Evolutionary conservation across 2,888 invertebrate species (phyloP).

Genomic region (Cabera pusaria): DNA sequence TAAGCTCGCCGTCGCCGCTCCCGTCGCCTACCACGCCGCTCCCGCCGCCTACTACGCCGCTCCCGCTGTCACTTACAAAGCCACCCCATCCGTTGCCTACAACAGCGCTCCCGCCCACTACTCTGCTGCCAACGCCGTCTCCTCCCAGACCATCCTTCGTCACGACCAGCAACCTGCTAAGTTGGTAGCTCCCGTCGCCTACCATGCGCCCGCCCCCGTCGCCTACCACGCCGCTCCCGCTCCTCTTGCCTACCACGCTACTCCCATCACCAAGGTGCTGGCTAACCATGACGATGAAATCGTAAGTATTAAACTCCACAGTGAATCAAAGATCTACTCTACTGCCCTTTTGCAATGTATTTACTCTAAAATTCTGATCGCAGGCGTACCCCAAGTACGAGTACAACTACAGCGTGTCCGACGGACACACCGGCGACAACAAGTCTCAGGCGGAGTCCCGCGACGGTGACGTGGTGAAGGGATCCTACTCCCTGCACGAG

Average conservation of each 20-base stretch:
- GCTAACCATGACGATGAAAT: slow-evolving; percentile 45
- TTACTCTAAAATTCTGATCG: no score
- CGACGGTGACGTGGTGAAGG: slow-evolving; percentile 81
- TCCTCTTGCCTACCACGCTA: slow-evolving; percentile 40
- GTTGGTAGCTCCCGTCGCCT: slow-evolving; percentile 34
- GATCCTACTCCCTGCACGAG: slow-evolving; percentile 79
- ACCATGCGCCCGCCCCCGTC: slow-evolving; percentile 43
- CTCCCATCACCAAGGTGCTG: slow-evolving; percentile 37
- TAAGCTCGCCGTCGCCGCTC: slow-evolving; percentile 32
- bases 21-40: slow-evolving; percentile 29
- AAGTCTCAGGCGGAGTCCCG: slow-evolving; percentile 79
- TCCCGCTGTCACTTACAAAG: no score
- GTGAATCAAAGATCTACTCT: no score
- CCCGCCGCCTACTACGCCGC: slow-evolving; percentile 50
- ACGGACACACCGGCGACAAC: slow-evolving; percentile 82
- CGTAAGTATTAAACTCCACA: no score
- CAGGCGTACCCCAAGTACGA: slow-evolving; percentile 75
- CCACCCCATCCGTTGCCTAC: slow-evolving; percentile 42
- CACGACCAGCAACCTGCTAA: slow-evolving; percentile 48
- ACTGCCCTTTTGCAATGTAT: no score
- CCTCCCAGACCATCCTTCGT: slow-evolving; percentile 63
- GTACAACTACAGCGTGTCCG: slow-evolving; percentile 81
- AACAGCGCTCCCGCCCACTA: slow-evolving; percentile 51
- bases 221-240: slow-evolving; percentile 41
- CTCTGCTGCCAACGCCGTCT: slow-evolving; percentile 55